phyloP scores from a whole-genome alignment of 2,797 vertebrate species.

The Myoxocephalus aenaeus region DNA sequence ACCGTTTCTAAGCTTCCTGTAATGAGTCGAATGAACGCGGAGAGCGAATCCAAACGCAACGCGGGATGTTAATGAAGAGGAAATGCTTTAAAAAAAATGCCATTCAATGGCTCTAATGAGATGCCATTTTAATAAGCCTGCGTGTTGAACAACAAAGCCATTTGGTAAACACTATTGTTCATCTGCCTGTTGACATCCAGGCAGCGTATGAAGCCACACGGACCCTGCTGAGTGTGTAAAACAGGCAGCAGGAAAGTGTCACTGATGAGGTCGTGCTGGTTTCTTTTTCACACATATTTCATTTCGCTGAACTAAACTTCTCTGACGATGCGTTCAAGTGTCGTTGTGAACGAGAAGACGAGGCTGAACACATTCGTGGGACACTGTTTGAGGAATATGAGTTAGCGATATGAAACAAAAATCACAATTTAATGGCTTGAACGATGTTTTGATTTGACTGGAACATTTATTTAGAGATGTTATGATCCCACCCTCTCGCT shows the following conservation, averaged over 20 bases:
- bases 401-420: too few species aligned
- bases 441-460: too few species aligned
- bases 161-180: constrained; percentile 80
- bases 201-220: constrained; percentile 25
- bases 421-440: too few species aligned
- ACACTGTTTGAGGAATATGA: too few species aligned
- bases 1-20: constrained; percentile 62
- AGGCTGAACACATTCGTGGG: not conserved
- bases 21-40: constrained; percentile 67
- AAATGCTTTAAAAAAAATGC: constrained; percentile 69
- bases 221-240: constrained; percentile 10
- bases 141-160: constrained; percentile 77
- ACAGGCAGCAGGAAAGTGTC: not conserved
- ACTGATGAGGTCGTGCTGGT: not conserved
- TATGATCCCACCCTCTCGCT: too few species aligned
- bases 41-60: constrained; percentile 66
- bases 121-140: constrained; percentile 76
- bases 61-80: constrained; percentile 76
- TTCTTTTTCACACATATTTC: too few species aligned
- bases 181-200: constrained; percentile 71
- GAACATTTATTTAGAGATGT: too few species aligned
- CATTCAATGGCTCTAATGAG: constrained; percentile 79
- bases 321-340: not conserved
- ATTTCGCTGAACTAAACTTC: too few species aligned
- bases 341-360: not conserved